phyloP scores from a whole-genome alignment of 53 echinoderm and acorn worm species.

The Echinarachnius parma region DNA sequence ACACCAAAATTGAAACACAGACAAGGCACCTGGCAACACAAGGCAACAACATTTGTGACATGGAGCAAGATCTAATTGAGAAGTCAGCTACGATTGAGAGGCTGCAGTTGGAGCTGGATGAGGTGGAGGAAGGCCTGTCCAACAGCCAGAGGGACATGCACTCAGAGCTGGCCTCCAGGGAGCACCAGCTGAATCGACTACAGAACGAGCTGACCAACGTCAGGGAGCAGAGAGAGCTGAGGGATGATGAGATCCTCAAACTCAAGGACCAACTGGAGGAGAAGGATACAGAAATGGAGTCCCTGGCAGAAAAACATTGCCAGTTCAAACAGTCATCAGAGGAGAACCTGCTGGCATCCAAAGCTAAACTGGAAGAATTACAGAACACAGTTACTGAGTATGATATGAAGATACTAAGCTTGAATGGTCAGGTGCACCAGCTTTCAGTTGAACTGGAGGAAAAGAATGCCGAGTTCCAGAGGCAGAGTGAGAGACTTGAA shows the following conservation, averaged over 20 bases:
- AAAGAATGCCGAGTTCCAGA: conserved; percentile 1
- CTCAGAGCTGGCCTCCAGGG: conserved; percentile 44
- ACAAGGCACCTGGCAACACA: conserved; percentile 45
- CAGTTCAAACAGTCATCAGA: conserved; percentile 5
- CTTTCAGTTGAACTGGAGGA: conserved; percentile 28
- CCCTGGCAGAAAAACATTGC: conserved; percentile 6
- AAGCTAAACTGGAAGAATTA: conserved; percentile 16
- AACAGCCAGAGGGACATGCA: conserved; percentile 63
- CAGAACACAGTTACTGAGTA: conserved; percentile 11
- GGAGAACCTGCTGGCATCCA: conserved; percentile 2
- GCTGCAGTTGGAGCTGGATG: conserved; percentile 54
- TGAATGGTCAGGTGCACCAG: conserved; percentile 11
- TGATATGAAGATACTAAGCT: conserved; percentile 10
- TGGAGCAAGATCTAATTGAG: conserved; percentile 47
- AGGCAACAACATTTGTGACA: conserved; percentile 62
- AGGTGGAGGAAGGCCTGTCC: conserved; percentile 58
- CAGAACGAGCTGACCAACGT: conserved; percentile 30
- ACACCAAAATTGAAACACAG: conserved; percentile 32
- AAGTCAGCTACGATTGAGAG: conserved; percentile 53
- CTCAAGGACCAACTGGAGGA: conserved; percentile 42
- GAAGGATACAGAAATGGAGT: conserved; percentile 33
- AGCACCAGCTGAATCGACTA: conserved; percentile 31
- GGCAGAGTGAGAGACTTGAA: conserved; percentile 11
- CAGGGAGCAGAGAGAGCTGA: conserved; percentile 40
- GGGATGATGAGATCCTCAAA: conserved; percentile 45